phyloP scores from a whole-genome alignment of 2,888 invertebrate species.

The Taphrorychus bicolor region DNA sequence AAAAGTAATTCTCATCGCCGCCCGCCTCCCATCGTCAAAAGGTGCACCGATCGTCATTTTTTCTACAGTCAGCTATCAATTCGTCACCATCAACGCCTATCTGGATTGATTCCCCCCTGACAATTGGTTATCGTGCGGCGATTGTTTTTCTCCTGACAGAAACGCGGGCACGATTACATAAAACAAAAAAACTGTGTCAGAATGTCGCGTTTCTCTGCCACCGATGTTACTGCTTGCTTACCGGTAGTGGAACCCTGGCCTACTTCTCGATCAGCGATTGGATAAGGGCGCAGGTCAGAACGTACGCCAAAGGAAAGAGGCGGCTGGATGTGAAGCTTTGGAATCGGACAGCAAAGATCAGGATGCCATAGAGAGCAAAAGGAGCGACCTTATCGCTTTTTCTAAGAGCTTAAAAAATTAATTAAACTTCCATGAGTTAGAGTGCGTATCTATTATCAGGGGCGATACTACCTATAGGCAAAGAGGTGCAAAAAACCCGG shows the following conservation, averaged over 20 bases:
- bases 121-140: constrained; percentile 14
- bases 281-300: constrained; percentile 31
- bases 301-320: constrained; percentile 35
- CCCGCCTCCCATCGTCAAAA: constrained; percentile 18
- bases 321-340: constrained; percentile 15
- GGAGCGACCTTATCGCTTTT: too few relatives aligned
- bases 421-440: too few relatives aligned
- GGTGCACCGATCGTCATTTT: constrained; percentile 32
- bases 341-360: background rate
- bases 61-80: constrained; percentile 18
- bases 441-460: too few relatives aligned
- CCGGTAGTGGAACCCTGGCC: constrained; percentile 27
- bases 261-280: constrained; percentile 13
- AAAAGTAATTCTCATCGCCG: constrained; percentile 12
- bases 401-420: too few relatives aligned
- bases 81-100: constrained; percentile 16
- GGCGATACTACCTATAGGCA: too few relatives aligned
- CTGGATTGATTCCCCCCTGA: constrained; percentile 29
- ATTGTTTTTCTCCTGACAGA: constrained; percentile 6
- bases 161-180: constrained; percentile 20
- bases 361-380: too few relatives aligned
- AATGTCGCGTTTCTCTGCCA: constrained; percentile 19
- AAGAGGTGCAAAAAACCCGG: too few relatives aligned
- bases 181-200: constrained; percentile 19
- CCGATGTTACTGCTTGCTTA: background rate